Percentiles rank a stretch among this genome's conserved stretches.
phyloP scores from a whole-genome alignment of 2,113 vertebrate genomes.

The Chlorodrepanis virens region DNA sequence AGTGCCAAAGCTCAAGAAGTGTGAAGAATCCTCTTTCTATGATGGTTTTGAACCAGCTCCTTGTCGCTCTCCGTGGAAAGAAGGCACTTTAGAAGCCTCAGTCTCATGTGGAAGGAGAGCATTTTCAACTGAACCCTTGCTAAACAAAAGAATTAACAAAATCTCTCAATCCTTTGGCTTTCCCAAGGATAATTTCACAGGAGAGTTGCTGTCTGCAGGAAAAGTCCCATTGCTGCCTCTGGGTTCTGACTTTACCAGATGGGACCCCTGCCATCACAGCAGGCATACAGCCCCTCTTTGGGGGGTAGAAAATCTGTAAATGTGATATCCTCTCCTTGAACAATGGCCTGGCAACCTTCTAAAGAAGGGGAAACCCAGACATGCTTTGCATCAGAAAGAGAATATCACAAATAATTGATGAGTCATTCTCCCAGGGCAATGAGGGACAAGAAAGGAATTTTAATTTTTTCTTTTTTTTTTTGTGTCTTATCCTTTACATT shows the following conservation, averaged over 20 bases:
- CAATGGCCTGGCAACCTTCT: not conserved
- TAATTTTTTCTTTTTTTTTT: not conserved
- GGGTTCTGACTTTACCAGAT: not conserved
- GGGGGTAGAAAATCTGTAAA: not conserved
- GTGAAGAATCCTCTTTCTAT: not conserved
- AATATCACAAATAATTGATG: not conserved
- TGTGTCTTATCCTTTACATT: not conserved
- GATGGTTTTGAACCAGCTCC: not conserved
- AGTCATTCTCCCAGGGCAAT: not conserved
- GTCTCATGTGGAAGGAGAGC: not conserved
- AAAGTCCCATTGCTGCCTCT: not conserved
- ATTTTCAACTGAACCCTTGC: not conserved
- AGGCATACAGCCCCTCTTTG: rapidly evolving
- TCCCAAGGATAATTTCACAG: not conserved
- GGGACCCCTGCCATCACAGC: not conserved
- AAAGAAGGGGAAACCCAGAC: not conserved
- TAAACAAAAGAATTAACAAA: not conserved
- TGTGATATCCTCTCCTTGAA: not conserved
- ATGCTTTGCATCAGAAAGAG: not conserved
- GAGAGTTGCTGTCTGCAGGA: not conserved
- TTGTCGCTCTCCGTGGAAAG: not conserved
- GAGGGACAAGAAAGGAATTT: not conserved
- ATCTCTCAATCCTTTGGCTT: not conserved
- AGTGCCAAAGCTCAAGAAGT: not conserved
- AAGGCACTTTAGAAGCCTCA: not conserved